Conservation (phyloP, 2,888 invertebrate species). For the Autographa pulchrina region DNA sequence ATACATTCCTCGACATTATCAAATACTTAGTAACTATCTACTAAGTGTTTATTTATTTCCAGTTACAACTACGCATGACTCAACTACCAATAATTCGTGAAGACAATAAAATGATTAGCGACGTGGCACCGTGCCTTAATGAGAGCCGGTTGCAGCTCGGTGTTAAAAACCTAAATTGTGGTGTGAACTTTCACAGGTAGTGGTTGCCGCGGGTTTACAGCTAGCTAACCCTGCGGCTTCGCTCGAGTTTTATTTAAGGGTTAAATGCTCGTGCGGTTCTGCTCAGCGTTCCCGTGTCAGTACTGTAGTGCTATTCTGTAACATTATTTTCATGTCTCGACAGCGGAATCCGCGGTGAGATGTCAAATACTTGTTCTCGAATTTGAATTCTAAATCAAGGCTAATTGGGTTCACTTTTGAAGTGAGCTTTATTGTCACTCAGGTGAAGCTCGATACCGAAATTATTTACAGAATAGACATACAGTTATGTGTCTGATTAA, state of each 20-base stretch:
- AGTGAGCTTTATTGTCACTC: too few species aligned
- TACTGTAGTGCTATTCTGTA: too few species aligned
- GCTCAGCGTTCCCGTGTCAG: not conserved
- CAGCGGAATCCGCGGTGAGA: too few species aligned
- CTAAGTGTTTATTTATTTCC: conserved; percentile 48
- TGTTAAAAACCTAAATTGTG: conserved; percentile 88
- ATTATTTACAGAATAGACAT: too few species aligned
- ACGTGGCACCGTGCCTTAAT: conserved; percentile 75
- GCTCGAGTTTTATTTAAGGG: conserved; percentile 10
- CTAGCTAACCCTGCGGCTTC: conserved; percentile 49
- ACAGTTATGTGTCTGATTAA: too few species aligned
- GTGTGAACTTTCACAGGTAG: conserved; percentile 89
- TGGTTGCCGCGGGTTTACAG: conserved; percentile 76
- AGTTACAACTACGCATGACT: conserved; percentile 52
- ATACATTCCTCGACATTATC: conserved; percentile 27
- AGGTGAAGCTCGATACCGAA: too few species aligned
- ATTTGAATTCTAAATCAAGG: too few species aligned
- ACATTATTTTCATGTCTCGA: too few species aligned
- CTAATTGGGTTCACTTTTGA: too few species aligned
- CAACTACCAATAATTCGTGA: conserved; percentile 72
- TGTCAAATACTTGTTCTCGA: too few species aligned
- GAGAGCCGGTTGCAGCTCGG: conserved; percentile 79
- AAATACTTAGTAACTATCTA: conserved; percentile 32
- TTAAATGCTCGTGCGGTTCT: not conserved
- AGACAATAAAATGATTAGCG: conserved; percentile 85